Percentiles rank a stretch among this genome's conserved stretches.
These are phyloP conservation scores for Drosophila gunungcola DNA, from an alignment of 1,140 invertebrate species.

Conservation along the genomic window DNA sequence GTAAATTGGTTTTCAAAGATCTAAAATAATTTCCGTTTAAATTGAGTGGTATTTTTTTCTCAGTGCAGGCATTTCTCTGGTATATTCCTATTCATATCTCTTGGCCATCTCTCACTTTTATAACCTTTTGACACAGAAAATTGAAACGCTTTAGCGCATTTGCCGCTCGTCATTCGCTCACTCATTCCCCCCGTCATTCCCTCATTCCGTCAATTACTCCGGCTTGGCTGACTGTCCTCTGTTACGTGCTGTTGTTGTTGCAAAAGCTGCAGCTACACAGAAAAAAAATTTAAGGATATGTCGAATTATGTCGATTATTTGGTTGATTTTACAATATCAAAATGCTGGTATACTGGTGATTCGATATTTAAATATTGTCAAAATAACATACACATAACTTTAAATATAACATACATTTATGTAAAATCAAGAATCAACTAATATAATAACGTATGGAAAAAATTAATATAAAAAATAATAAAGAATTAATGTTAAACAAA, in stretches of 20 bases:
- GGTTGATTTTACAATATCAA: too few species aligned
- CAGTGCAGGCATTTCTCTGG: conserved; percentile 15
- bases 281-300: not conserved
- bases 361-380: too few species aligned
- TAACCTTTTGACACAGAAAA: conserved; percentile 80
- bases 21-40: too few species aligned
- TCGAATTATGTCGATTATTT: too few species aligned
- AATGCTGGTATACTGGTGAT: too few species aligned
- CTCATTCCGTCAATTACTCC: conserved; percentile 22
- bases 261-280: conserved; percentile 7
- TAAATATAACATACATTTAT: too few species aligned
- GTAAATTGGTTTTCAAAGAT: too few species aligned
- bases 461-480: too few species aligned
- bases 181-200: conserved; percentile 21
- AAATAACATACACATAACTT: too few species aligned
- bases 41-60: not conserved
- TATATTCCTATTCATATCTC: conserved; percentile 20
- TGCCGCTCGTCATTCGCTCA: conserved; percentile 33
- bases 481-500: too few species aligned
- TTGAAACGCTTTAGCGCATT: conserved; percentile 76
- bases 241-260: conserved; percentile 3
- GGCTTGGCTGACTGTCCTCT: not conserved
- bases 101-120: conserved; percentile 63
- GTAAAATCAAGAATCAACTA: too few species aligned
- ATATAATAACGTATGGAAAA: too few species aligned